Percentiles rank a stretch among this genome's conserved stretches.
These are phyloP conservation scores for Hirtodrosophila alboralis DNA, from an alignment of 2,888 invertebrate species.

Conservation along the genomic window DNA sequence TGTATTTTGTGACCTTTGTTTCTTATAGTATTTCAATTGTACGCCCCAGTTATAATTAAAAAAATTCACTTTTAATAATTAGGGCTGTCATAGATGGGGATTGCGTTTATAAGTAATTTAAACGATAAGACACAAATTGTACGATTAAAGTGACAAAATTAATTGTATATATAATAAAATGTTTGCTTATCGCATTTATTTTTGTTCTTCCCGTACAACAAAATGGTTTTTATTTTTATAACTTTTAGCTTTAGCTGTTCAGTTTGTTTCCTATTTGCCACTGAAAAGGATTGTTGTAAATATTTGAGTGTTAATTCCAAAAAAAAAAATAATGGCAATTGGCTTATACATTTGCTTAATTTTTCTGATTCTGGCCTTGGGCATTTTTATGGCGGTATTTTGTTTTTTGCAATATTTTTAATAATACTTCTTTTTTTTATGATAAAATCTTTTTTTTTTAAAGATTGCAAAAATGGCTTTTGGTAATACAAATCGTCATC, in stretches of 20 bases:
- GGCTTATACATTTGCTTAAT: conserved; percentile 28
- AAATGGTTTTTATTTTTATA: conserved; percentile 5
- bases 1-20: conserved; percentile 40
- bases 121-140: conserved; percentile 54
- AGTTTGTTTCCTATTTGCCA: conserved; percentile 33
- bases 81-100: conserved; percentile 43
- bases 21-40: conserved; percentile 38
- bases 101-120: conserved; percentile 46
- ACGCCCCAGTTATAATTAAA: conserved; percentile 40
- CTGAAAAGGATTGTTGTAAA: conserved; percentile 24
- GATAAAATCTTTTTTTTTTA: not conserved
- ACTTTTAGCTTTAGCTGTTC: conserved; percentile 8
- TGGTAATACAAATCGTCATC: conserved; percentile 3
- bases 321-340: conserved; percentile 19
- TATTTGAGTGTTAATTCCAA: too few species aligned
- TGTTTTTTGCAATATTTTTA: too few species aligned
- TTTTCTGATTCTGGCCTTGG: conserved; percentile 30
- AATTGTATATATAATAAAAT: conserved; percentile 17
- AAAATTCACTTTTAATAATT: conserved; percentile 16
- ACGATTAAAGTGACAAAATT: conserved; percentile 39
- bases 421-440: not conserved
- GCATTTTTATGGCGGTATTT: conserved; percentile 40
- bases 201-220: conserved; percentile 31
- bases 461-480: conserved; percentile 33
- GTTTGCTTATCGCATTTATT: conserved; percentile 40